A percentile compares a stretch with the other conserved stretches of the same genome.
Conservation (phyloP, 2,797 vertebrate species). For the Australoheros facetus region DNA sequence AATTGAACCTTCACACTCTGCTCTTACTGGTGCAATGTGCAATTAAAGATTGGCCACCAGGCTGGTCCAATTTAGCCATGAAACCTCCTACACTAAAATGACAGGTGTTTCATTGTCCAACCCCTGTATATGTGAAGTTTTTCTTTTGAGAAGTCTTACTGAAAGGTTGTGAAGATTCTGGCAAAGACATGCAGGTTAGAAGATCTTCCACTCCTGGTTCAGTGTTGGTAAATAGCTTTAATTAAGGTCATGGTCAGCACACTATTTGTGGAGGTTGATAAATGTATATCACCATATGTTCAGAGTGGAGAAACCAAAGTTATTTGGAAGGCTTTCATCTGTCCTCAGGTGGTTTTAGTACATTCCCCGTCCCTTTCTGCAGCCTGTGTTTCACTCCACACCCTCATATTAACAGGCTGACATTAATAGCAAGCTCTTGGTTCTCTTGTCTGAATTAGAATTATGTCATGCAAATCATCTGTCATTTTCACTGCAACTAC, state of each 20-base stretch:
- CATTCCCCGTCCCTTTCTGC: constrained; percentile 6
- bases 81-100: too few relatives aligned
- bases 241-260: constrained; percentile 22
- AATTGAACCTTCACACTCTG: too few relatives aligned
- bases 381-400: constrained; percentile 18
- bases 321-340: constrained; percentile 30
- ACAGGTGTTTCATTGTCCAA: too few relatives aligned
- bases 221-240: constrained; percentile 17
- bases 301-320: constrained; percentile 10
- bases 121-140: not conserved
- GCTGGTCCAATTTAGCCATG: too few relatives aligned
- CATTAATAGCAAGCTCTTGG: not conserved
- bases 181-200: constrained; percentile 18
- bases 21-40: too few relatives aligned
- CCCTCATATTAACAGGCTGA: constrained; percentile 3
- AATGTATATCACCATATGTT: constrained; percentile 14
- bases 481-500: not conserved
- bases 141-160: constrained; percentile 9
- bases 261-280: not conserved
- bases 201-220: constrained; percentile 6
- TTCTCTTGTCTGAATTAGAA: not conserved
- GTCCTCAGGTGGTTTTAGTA: constrained; percentile 37
- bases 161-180: constrained; percentile 12
- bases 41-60: too few relatives aligned
- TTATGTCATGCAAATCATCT: not conserved